Evolutionary conservation across 2,113 vertebrate genomes (phyloP).

Genomic region (Caranx ignobilis): DNA sequence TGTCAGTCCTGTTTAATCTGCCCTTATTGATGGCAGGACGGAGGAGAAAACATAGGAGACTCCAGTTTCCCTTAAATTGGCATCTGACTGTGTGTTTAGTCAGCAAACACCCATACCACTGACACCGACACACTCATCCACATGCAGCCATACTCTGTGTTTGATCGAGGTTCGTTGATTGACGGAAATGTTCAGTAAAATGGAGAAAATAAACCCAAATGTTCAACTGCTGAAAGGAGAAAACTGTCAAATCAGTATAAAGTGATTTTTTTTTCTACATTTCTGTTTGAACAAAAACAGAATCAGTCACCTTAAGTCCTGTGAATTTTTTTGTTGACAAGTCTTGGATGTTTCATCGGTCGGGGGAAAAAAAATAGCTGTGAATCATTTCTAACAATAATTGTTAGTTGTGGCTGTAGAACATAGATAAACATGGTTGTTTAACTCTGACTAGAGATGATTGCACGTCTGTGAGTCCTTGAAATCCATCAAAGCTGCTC

Average conservation of each 20-base stretch:
- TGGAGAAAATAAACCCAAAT: no score
- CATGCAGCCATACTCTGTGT: not conserved
- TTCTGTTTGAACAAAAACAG: no score
- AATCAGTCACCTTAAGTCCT: no score
- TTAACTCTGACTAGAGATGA: not conserved
- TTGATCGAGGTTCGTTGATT: no score
- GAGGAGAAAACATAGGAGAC: not conserved
- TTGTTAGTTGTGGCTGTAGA: not conserved
- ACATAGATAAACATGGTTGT: not conserved
- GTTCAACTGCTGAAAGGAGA: no score
- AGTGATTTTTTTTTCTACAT: no score
- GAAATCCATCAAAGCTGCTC: not conserved
- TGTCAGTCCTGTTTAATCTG: not conserved
- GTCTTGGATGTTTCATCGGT: no score
- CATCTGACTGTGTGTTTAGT: not conserved
- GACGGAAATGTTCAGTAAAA: no score
- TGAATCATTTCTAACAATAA: not conserved
- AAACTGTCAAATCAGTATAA: no score
- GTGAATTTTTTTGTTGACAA: no score
- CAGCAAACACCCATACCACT: not conserved
- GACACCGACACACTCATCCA: not conserved
- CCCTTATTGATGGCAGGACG: not conserved
- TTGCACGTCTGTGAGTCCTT: not conserved
- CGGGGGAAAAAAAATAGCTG: not conserved
- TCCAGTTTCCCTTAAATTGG: not conserved